Evolutionary conservation across 2,888 invertebrate species (phyloP).

Genomic region (Iselma pallidipennis): DNA sequence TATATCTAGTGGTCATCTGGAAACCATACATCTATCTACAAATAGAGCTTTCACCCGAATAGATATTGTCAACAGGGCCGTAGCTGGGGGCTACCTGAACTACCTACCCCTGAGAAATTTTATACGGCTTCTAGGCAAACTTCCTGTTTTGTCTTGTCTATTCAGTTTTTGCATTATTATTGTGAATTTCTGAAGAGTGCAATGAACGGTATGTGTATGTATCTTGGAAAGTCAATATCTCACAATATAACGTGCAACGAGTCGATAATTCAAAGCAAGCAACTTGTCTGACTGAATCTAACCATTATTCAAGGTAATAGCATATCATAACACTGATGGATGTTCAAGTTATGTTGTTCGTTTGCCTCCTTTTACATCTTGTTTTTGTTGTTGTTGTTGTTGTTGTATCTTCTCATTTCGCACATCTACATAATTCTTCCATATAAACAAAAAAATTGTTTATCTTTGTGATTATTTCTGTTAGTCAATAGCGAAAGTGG

Average conservation of each 20-base stretch:
- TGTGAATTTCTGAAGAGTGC: constrained; percentile 6
- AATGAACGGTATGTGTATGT: constrained; percentile 18
- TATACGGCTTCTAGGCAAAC: too few relatives aligned
- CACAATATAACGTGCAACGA: constrained; percentile 23
- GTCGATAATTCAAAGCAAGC: constrained; percentile 24
- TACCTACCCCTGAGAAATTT: too few relatives aligned
- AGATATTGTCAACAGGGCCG: too few relatives aligned
- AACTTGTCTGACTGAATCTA: constrained; percentile 19
- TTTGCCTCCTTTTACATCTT: too few relatives aligned
- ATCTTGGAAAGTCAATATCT: constrained; percentile 21
- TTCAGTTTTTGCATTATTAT: too few relatives aligned
- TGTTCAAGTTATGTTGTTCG: constrained; percentile 5
- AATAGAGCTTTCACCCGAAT: too few relatives aligned
- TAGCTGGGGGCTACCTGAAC: too few relatives aligned
- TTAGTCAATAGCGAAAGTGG: not conserved
- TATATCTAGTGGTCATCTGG: too few relatives aligned
- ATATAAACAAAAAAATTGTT: not conserved
- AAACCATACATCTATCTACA: too few relatives aligned
- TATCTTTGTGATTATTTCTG: too few relatives aligned
- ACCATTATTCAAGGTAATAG: constrained; percentile 26
- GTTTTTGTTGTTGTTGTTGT: not conserved
- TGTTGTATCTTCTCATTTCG: not conserved
- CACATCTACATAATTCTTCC: not conserved
- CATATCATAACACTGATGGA: constrained; percentile 24
- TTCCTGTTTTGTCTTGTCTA: too few relatives aligned